These are phyloP conservation scores for Denticeps clupeoides DNA, from an alignment of 2,797 vertebrate genomes.

Conservation along the genomic window DNA sequence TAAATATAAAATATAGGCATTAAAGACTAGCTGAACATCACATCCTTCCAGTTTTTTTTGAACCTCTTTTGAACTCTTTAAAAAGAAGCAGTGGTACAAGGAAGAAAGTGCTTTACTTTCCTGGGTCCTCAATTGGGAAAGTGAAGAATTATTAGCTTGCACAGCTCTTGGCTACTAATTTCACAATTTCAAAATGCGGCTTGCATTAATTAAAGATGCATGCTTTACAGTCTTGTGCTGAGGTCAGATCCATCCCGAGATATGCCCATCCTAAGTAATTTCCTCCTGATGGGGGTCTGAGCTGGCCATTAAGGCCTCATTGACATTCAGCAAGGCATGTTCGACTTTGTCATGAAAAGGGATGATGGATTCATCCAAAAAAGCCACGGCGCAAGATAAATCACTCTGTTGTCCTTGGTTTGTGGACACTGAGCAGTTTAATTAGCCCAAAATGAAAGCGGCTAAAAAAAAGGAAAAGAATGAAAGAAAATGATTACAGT, in stretches of 20 bases:
- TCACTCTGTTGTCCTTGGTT: slow-evolving; percentile 29
- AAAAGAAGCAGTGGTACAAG: no score
- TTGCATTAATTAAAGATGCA: slow-evolving; percentile 9
- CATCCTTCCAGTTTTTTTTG: no score
- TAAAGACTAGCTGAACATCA: no score
- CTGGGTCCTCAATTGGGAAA: no score
- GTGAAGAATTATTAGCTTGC: no score
- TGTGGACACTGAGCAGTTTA: slow-evolving; percentile 26
- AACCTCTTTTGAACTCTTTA: no score
- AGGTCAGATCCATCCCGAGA: slow-evolving; percentile 6
- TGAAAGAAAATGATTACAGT: slow-evolving; percentile 25
- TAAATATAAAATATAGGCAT: no score
- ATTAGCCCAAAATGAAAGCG: slow-evolving; percentile 24
- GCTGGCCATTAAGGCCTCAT: slow-evolving; percentile 21
- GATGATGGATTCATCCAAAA: slow-evolving; percentile 27
- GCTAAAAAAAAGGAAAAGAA: slow-evolving; percentile 17
- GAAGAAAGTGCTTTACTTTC: no score
- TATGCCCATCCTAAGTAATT: no score
- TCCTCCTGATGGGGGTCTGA: neutral
- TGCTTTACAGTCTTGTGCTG: slow-evolving; percentile 3
- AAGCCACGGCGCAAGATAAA: slow-evolving; percentile 22
- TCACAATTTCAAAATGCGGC: slow-evolving; percentile 5
- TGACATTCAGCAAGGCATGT: slow-evolving; percentile 24
- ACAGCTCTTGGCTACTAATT: no score
- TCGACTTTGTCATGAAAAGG: slow-evolving; percentile 6